Conservation (phyloP, 2,113 vertebrate genomes). For the Eira barbara region DNA sequence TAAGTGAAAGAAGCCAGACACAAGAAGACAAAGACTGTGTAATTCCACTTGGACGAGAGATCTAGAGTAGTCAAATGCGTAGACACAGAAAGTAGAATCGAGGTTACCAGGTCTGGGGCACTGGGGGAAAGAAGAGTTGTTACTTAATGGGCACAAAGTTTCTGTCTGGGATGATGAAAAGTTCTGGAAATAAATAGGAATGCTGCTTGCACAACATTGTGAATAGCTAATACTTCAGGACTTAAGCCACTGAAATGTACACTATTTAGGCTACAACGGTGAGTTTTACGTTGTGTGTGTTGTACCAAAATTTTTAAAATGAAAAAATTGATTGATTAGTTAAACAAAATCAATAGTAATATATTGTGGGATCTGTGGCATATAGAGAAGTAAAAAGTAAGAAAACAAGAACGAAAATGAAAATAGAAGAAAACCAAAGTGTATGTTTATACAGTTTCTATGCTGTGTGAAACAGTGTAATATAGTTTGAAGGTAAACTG, state of each 20-base stretch:
- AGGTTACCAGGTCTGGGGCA: neutral
- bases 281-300: neutral
- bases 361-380: neutral
- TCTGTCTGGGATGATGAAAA: neutral
- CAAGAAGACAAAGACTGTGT: neutral
- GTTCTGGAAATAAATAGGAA: neutral
- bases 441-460: neutral
- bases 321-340: neutral
- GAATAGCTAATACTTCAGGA: neutral
- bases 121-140: neutral
- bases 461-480: neutral
- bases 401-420: neutral
- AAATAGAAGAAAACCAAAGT: neutral
- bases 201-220: neutral
- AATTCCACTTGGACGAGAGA: neutral
- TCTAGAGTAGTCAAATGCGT: neutral
- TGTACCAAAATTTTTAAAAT: neutral
- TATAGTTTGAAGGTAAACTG: neutral
- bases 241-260: neutral
- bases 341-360: neutral
- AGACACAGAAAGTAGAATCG: neutral
- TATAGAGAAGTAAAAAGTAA: neutral
- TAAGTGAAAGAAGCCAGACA: neutral
- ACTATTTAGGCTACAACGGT: neutral
- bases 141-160: neutral